Evolutionary conservation across 2,888 invertebrate genomes (phyloP), one percentile per base, ranked within the genome.

Genomic region (Phalera bucephala): DNA sequence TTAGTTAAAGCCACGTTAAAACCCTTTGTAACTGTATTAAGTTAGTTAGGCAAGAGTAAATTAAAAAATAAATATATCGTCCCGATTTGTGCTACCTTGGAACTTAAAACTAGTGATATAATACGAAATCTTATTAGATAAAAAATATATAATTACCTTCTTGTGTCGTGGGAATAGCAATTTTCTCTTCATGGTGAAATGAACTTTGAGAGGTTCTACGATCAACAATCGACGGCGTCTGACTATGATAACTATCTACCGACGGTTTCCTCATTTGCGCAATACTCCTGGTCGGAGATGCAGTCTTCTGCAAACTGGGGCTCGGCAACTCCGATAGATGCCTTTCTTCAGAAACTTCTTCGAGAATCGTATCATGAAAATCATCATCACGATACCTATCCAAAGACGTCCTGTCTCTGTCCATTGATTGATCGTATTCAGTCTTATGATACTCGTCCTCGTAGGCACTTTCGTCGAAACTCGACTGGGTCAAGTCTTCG

Each of bases 101-200:
- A n/a, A n/a, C n/a, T n/a, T n/a, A n/a, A n/a, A n/a, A n/a, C n/a
- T n/a, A n/a, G n/a, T n/a, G n/a, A n/a, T n/a, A n/a, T n/a, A n/a
- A n/a, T n/a, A n/a, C n/a, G n/a, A n/a, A n/a, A n/a, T n/a, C n/a
- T n/a, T n/a, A n/a, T n/a, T n/a, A n/a, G n/a, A n/a, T n/a, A n/a
- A n/a, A n/a, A n/a, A n/a, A n/a, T 8, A 27, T 13, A 35, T n/a
- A 40, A 47, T 67, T 43, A 87, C 88, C 88, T 79, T 88, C 90
- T 71, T 80, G 80, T 50, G 80, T 78, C 22, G 75, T 80, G 25
- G 80, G 79, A 52, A 83, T 71, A 31, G 69, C 56, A 45, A 91
- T 80, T 66, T 92, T 91, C 35, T 92, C 92, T 58, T 92, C 92
- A 50, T 91, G 91, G 41, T 85, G 86, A 73, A 82, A 87, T 52